Evolutionary conservation across 2,113 vertebrate species (phyloP).

Genomic region (Cichladusa arquata): DNA sequence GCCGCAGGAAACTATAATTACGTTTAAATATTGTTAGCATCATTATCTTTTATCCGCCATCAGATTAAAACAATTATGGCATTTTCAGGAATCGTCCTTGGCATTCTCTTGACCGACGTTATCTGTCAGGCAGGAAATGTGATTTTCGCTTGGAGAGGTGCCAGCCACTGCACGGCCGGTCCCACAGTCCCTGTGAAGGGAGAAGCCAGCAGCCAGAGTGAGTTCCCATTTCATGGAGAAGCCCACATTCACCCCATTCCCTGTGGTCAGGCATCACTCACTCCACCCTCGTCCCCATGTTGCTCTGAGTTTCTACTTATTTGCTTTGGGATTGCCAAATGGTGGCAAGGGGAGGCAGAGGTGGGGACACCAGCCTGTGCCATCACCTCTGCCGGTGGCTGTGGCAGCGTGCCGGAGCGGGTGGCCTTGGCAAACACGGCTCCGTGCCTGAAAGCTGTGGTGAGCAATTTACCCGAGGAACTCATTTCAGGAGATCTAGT

Average conservation of each 20-base stretch:
- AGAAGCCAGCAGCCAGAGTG: background rate
- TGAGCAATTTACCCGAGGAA: constrained; percentile 76
- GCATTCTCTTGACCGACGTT: constrained; percentile 66
- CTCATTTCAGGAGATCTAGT: constrained; percentile 75
- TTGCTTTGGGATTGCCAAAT: fast-evolving
- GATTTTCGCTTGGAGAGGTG: constrained; percentile 54
- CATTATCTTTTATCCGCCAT: constrained; percentile 69
- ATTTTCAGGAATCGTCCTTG: constrained; percentile 67
- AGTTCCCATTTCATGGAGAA: background rate
- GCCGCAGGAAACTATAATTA: constrained; percentile 69
- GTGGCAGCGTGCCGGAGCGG: background rate
- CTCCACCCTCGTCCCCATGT: background rate
- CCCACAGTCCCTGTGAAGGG: background rate
- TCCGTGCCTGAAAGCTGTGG: constrained; percentile 72
- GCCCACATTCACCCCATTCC: fast-evolving
- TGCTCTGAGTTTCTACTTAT: background rate
- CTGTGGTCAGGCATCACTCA: background rate
- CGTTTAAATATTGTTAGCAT: constrained; percentile 70
- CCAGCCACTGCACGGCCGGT: background rate
- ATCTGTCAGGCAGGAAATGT: constrained; percentile 70
- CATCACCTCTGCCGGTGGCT: background rate
- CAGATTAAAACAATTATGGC: constrained; percentile 72
- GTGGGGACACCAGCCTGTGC: background rate
- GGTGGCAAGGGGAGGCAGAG: background rate
- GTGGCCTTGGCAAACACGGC: constrained; percentile 35